Evolutionary conservation across 2,888 invertebrate species (phyloP).

Genomic region (Pristionchus exspectatus): DNA sequence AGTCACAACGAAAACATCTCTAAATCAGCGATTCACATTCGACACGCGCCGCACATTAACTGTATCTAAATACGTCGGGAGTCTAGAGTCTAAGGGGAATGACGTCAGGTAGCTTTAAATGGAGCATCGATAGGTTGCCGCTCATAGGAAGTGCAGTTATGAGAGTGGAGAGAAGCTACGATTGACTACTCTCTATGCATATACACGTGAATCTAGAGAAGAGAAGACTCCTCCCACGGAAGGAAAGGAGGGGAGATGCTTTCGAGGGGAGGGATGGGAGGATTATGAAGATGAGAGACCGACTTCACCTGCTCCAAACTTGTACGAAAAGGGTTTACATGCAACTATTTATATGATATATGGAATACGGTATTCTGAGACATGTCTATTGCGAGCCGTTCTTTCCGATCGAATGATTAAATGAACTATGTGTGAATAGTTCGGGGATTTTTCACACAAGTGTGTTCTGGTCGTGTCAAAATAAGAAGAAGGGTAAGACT

Average conservation of each 20-base stretch:
- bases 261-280: conserved; percentile 34
- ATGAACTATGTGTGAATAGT: background rate
- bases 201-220: conserved; percentile 30
- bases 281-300: conserved; percentile 40
- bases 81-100: background rate
- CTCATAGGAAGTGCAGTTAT: conserved; percentile 30
- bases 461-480: background rate
- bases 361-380: background rate
- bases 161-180: conserved; percentile 47
- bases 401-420: background rate
- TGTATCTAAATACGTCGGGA: background rate
- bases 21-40: background rate
- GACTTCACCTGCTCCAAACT: conserved; percentile 14
- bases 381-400: background rate
- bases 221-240: conserved; percentile 48
- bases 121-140: background rate
- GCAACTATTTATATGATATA: background rate
- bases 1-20: background rate
- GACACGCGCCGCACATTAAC: background rate
- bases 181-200: conserved; percentile 38
- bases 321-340: background rate
- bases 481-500: background rate
- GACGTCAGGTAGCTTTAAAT: background rate
- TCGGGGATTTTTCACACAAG: background rate
- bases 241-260: conserved; percentile 2